Base-by-base conservation (phyloP, 2,797 vertebrate genomes). In the Dendrocincla fuliginosa region DNA sequence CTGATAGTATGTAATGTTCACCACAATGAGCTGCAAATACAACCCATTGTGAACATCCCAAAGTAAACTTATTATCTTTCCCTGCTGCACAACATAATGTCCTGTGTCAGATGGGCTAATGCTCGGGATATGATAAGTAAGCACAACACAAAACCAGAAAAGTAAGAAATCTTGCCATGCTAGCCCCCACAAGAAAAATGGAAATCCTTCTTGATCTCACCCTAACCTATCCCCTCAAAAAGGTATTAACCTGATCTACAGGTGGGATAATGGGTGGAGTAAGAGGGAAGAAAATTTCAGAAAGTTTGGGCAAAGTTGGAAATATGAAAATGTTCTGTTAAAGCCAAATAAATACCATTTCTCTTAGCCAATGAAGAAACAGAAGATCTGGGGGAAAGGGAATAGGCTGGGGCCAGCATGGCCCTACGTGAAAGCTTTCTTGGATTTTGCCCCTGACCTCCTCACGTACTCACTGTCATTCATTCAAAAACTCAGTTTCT, bases 61-160 rank as follows among this genome's bases (percentile, higher is more conserved):
- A 32, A 63, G 35, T 12, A 13, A 81, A 30, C 46, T 27, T 41
- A 0, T 35, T 13, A 81, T 24, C 17, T 16, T 75, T 95, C 64
- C 44, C 37, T 78, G 69, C 39, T 61, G 32, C 52, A 16, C 32
- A 52, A 2, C 33, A 12, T n/a, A 39, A 22, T 1, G 1, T 32
- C 33, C 37, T 0, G 0, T 33, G 23, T 35, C 33, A 25, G 14
- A 37, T 50, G 46, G 53, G 32, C 22, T n/a, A 41, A 4, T 14
- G 11, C 44, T 82, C 44, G 7, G 7, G 41, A 13, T 17, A 7
- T 39, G 50, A 71, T 61, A 50, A 60, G 64, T 12, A 60, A 63
- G 18, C 24, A 28, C 41, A 83, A 17, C 14, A 32, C n/a, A 74
- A 84, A 87, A 25, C 23, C 25, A 23, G 41, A 71, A 52, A 28